These are phyloP conservation scores for Felis catus DNA, from an alignment of 2,113 vertebrate species.

Conservation along the genomic window DNA sequence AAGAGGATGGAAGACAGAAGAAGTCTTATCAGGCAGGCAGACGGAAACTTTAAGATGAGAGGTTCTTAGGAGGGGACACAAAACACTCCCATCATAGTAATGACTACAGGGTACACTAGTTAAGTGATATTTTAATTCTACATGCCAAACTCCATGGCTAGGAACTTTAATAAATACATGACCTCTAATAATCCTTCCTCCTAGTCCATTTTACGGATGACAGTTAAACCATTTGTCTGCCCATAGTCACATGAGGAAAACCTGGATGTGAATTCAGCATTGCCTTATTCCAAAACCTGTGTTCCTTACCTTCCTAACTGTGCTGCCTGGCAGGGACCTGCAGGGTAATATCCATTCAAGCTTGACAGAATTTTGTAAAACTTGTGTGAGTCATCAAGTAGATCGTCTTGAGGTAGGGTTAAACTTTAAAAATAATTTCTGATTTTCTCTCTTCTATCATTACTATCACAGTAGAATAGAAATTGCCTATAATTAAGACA, in stretches of 20 bases:
- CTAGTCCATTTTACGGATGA: background rate
- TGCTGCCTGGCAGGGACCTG: background rate
- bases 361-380: background rate
- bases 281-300: background rate
- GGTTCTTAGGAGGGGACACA: background rate
- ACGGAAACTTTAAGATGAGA: background rate
- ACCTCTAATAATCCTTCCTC: background rate
- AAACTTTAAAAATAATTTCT: constrained; percentile 17
- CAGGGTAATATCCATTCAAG: background rate
- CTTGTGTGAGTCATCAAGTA: background rate
- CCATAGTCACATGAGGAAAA: background rate
- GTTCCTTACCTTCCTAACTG: background rate
- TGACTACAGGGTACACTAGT: background rate
- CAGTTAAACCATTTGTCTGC: background rate
- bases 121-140: background rate
- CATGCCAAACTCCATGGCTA: background rate
- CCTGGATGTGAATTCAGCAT: background rate
- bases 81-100: background rate
- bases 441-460: background rate
- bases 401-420: background rate
- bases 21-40: background rate
- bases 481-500: background rate
- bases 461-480: background rate
- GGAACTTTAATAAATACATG: background rate
- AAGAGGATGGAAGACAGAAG: background rate